Evolutionary conservation across 2,888 invertebrate species (phyloP).

Genomic region (Melinaea marsaeus): DNA sequence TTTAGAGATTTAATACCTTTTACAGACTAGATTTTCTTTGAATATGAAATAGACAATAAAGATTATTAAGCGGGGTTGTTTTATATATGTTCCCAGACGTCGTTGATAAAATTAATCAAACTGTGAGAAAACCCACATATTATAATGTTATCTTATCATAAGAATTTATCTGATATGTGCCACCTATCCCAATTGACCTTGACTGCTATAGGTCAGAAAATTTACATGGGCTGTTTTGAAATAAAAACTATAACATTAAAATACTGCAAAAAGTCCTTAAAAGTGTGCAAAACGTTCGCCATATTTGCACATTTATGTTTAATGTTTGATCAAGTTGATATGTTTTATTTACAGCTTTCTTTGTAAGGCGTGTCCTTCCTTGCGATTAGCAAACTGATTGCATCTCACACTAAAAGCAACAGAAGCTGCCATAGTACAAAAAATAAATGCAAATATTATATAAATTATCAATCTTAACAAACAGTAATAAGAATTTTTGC

Average conservation of each 20-base stretch:
- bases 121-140: no score
- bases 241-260: constrained; percentile 3
- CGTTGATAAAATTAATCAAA: no score
- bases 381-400: constrained; percentile 13
- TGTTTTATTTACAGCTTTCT: constrained; percentile 3
- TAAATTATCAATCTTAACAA: constrained; percentile 8
- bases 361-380: constrained; percentile 7
- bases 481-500: not conserved
- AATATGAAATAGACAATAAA: no score
- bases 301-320: not conserved
- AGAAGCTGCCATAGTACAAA: not conserved
- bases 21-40: no score
- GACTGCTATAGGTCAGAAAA: no score
- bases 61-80: no score
- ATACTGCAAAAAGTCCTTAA: not conserved
- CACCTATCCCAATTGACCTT: no score
- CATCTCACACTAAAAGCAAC: constrained; percentile 6
- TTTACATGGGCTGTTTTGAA: not conserved
- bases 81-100: no score
- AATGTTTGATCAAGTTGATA: constrained; percentile 3
- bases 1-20: no score
- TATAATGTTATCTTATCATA: no score
- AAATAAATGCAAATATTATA: not conserved
- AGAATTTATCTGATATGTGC: no score
- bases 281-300: constrained; percentile 4